Conservation (phyloP, 2,113 vertebrate species). For the Opisthocomus hoazin region DNA sequence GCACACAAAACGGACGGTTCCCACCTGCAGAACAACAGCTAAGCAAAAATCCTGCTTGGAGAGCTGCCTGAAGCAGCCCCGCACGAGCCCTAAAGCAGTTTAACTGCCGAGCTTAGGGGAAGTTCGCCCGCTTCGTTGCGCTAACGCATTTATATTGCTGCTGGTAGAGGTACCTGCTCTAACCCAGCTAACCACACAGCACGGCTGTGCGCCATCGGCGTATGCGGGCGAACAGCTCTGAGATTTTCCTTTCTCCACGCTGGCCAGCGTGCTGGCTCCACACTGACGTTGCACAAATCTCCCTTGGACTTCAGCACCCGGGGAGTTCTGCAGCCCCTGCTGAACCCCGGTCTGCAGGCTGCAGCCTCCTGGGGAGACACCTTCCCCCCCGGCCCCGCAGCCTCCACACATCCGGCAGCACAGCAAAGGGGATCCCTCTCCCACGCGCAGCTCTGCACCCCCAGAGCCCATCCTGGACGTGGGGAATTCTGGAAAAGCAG, state of each 20-base stretch:
- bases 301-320: background rate
- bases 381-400: accelerated
- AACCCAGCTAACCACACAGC: background rate
- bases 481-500: background rate
- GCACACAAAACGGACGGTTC: background rate
- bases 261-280: background rate
- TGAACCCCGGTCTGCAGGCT: background rate
- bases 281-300: background rate
- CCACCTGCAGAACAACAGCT: background rate
- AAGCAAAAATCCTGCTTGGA: background rate
- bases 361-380: background rate
- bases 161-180: background rate
- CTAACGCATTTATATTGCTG: background rate
- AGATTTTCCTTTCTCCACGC: background rate
- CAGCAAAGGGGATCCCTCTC: conserved; percentile 4
- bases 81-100: background rate
- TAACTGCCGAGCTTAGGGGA: background rate
- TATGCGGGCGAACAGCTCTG: background rate
- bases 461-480: background rate
- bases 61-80: background rate
- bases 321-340: background rate
- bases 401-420: background rate
- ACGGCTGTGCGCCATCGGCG: accelerated
- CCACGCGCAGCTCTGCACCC: background rate
- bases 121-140: background rate